These are phyloP conservation scores for Sander vitreus DNA, from an alignment of 2,113 vertebrate genomes.

Conservation along the genomic window DNA sequence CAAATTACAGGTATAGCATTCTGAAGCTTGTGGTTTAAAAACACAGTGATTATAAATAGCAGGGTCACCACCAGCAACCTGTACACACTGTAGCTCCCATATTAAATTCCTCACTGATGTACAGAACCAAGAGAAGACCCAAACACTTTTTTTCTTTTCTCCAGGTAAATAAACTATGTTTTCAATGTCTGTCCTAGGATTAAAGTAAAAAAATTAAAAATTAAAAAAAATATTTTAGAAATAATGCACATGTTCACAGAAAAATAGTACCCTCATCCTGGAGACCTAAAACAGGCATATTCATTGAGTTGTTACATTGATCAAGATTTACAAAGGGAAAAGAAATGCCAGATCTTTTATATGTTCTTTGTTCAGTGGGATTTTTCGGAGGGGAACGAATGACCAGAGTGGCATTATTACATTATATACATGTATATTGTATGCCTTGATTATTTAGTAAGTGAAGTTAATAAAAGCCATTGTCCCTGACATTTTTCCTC, in stretches of 20 bases:
- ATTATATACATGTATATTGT: not conserved
- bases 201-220: too few relatives aligned
- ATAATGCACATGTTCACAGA: not conserved
- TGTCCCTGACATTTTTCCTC: too few relatives aligned
- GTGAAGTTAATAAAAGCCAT: not conserved
- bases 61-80: not conserved
- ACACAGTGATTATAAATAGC: not conserved
- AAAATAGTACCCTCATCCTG: not conserved
- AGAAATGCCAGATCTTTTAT: not conserved
- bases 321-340: not conserved
- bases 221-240: not conserved
- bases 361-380: not conserved
- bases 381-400: too few relatives aligned
- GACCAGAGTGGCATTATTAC: too few relatives aligned
- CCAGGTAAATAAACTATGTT: not conserved
- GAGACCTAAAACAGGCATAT: not conserved
- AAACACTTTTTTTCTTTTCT: not conserved
- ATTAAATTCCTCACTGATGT: not conserved
- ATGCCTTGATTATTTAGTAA: not conserved
- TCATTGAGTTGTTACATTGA: not conserved
- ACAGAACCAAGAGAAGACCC: not conserved
- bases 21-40: not conserved
- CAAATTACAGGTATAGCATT: not conserved
- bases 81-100: not conserved
- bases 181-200: too few relatives aligned